These are phyloP conservation scores for Aleiodes leptofemur DNA, from an alignment of 2,888 invertebrate species.

Conservation along the genomic window DNA sequence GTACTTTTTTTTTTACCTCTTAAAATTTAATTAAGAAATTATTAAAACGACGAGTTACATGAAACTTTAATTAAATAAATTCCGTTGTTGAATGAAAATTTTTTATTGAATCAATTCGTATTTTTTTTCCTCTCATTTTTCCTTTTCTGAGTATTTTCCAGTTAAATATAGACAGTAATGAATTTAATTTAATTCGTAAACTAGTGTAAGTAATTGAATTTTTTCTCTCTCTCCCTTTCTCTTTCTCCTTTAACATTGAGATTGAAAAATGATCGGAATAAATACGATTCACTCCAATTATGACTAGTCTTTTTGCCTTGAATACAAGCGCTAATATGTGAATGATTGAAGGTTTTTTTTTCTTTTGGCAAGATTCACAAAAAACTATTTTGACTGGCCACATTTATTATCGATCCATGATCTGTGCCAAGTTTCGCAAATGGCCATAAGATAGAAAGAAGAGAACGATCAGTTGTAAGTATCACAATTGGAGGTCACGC, in stretches of 20 bases:
- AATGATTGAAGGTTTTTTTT: neutral
- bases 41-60: neutral
- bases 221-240: neutral
- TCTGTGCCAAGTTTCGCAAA: slow-evolving; percentile 23
- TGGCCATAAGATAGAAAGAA: neutral
- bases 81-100: neutral
- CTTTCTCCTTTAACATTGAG: neutral
- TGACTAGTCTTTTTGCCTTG: no score
- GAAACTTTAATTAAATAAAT: neutral
- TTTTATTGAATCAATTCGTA: neutral
- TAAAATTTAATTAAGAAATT: slow-evolving; percentile 34
- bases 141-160: neutral
- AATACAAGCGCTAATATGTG: neutral
- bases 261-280: neutral
- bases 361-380: no score
- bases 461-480: neutral
- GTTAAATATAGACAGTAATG: neutral
- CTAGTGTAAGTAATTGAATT: neutral
- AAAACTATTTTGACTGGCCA: slow-evolving; percentile 6
- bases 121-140: neutral
- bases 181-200: neutral
- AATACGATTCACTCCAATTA: neutral
- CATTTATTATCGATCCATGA: slow-evolving; percentile 34
- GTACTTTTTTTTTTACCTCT: neutral
- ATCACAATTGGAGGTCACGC: slow-evolving; percentile 32